Evolutionary conservation across 2,113 vertebrate genomes (phyloP).

Genomic region (Cavia porcellus): DNA sequence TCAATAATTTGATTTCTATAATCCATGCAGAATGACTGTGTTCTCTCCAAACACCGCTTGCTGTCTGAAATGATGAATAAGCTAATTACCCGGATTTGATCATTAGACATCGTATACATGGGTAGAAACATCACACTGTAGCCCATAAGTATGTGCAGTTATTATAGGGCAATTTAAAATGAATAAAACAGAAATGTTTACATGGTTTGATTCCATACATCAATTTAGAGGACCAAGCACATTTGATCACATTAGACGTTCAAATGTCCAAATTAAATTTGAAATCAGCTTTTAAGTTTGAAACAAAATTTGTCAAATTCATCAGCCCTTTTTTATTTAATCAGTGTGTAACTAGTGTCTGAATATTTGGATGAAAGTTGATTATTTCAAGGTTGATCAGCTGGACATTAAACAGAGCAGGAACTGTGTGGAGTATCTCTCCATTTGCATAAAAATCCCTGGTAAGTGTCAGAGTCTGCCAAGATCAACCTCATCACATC

Average conservation of each 20-base stretch:
- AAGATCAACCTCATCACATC: background rate
- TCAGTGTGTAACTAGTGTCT: background rate
- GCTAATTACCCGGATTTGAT: background rate
- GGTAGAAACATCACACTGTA: background rate
- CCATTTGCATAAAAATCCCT: background rate
- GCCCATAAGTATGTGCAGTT: background rate
- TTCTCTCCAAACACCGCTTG: conserved; percentile 2
- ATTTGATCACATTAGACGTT: conserved; percentile 3
- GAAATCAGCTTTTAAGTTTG: background rate
- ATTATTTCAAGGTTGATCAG: conserved; percentile 38
- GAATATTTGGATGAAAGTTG: conserved; percentile 34
- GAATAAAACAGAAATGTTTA: background rate
- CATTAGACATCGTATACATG: background rate
- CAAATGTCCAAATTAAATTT: conserved; percentile 6
- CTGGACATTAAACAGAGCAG: conserved; percentile 21
- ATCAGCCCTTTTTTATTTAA: background rate
- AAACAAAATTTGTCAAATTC: conserved; percentile 26
- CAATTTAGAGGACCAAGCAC: background rate
- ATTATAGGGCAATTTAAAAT: background rate
- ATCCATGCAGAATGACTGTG: background rate
- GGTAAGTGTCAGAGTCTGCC: background rate
- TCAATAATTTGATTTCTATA: background rate
- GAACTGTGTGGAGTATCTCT: background rate
- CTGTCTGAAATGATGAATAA: background rate
- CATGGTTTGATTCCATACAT: background rate